Evolutionary conservation across 2,888 invertebrate genomes (phyloP).

Genomic region (Congeria kusceri): DNA sequence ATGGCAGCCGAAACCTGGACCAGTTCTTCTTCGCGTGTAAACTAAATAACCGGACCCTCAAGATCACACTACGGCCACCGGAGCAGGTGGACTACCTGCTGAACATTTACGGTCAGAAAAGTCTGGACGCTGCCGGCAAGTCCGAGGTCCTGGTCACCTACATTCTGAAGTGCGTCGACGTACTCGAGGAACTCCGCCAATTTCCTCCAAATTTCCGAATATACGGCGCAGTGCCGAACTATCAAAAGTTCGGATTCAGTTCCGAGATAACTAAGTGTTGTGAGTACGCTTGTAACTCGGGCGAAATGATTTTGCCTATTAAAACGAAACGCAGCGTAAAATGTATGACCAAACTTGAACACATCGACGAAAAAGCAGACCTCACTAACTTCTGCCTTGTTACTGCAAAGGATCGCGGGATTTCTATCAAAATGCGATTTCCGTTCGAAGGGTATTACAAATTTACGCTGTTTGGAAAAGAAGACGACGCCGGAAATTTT

Average conservation of each 20-base stretch:
- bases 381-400: constrained; percentile 53
- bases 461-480: constrained; percentile 59
- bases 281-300: constrained; percentile 43
- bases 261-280: constrained; percentile 52
- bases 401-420: constrained; percentile 53
- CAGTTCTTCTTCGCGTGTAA: constrained; percentile 49
- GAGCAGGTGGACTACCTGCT: constrained; percentile 59
- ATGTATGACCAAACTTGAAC: constrained; percentile 62
- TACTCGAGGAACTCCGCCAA: constrained; percentile 23
- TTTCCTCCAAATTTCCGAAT: constrained; percentile 62
- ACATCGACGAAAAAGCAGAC: constrained; percentile 52
- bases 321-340: constrained; percentile 55
- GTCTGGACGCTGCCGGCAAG: constrained; percentile 49
- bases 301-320: constrained; percentile 60
- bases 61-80: constrained; percentile 56
- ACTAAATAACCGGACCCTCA: constrained; percentile 44
- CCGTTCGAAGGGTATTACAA: constrained; percentile 66
- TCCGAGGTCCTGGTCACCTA: constrained; percentile 60
- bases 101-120: constrained; percentile 59
- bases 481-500: constrained; percentile 50
- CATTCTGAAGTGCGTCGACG: constrained; percentile 58
- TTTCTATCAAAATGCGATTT: constrained; percentile 60
- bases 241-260: constrained; percentile 60
- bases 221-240: constrained; percentile 62
- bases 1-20: constrained; percentile 52